A percentile compares a stretch with the other conserved stretches of the same genome.
Evolutionary conservation across 2,888 invertebrate genomes (phyloP).

Genomic region (Shargacucullia verbasci): DNA sequence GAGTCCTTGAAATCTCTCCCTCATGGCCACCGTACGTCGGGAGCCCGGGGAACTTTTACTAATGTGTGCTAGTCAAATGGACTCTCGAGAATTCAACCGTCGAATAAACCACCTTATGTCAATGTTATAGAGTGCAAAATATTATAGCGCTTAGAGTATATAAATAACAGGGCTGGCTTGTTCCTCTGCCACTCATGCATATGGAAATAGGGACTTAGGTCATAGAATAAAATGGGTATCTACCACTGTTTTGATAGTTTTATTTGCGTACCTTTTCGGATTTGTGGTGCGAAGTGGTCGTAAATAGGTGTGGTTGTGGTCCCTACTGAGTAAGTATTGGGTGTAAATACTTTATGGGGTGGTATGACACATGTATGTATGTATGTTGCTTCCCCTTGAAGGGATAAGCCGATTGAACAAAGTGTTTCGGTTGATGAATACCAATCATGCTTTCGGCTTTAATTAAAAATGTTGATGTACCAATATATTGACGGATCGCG

Average conservation of each 20-base stretch:
- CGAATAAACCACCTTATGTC: conserved; percentile 74
- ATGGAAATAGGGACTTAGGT: conserved; percentile 86
- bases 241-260: conserved; percentile 64
- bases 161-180: conserved; percentile 71
- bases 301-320: conserved; percentile 46
- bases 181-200: conserved; percentile 83
- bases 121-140: conserved; percentile 69
- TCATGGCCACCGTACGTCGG: conserved; percentile 70
- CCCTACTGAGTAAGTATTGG: conserved; percentile 43
- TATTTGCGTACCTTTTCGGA: conserved; percentile 63
- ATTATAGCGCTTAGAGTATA: conserved; percentile 59
- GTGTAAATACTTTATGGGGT: conserved; percentile 45
- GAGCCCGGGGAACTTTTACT: conserved; percentile 85
- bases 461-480: conserved; percentile 41
- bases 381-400: conserved; percentile 25
- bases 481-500: conserved; percentile 19
- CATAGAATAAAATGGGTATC: conserved; percentile 72
- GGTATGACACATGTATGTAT: conserved; percentile 31
- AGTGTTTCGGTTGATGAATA: conserved; percentile 47
- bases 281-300: conserved; percentile 57
- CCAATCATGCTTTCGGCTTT: conserved; percentile 48
- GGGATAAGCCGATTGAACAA: conserved; percentile 47
- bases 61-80: conserved; percentile 88
- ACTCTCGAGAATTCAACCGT: conserved; percentile 77
- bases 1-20: conserved; percentile 51